Percentiles rank a stretch among this genome's conserved stretches.
Evolutionary conservation across 2,888 invertebrate genomes (phyloP).

Genomic region (Metallyticus violacea): DNA sequence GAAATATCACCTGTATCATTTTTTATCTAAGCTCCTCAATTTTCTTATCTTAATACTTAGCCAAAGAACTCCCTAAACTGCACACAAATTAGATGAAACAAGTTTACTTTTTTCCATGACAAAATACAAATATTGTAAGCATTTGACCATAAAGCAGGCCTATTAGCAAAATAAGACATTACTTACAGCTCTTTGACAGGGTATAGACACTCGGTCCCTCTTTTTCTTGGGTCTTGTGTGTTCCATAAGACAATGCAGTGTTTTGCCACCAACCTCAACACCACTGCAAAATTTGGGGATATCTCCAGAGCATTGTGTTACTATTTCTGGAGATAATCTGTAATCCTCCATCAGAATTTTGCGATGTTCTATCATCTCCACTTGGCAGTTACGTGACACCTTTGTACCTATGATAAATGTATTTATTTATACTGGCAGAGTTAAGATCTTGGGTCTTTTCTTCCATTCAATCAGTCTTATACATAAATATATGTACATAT

Average conservation of each 20-base stretch:
- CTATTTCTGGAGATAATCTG: slow-evolving; percentile 88
- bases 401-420: slow-evolving; percentile 47
- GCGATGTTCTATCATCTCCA: slow-evolving; percentile 88
- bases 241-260: slow-evolving; percentile 94
- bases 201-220: slow-evolving; percentile 63
- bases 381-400: slow-evolving; percentile 73
- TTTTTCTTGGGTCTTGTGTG: slow-evolving; percentile 67
- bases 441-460: too few relatives aligned
- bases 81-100: too few relatives aligned
- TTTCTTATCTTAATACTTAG: too few relatives aligned
- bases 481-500: slow-evolving; percentile 4
- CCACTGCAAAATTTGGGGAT: slow-evolving; percentile 73
- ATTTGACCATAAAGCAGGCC: too few relatives aligned
- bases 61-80: too few relatives aligned
- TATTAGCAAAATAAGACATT: too few relatives aligned
- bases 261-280: slow-evolving; percentile 77
- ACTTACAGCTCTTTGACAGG: slow-evolving; percentile 71
- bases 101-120: too few relatives aligned
- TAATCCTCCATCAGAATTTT: slow-evolving; percentile 91
- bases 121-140: too few relatives aligned
- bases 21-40: too few relatives aligned
- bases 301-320: slow-evolving; percentile 81
- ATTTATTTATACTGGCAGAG: not conserved
- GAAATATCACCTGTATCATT: too few relatives aligned
- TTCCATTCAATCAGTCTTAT: too few relatives aligned